Conservation (phyloP, 2,888 invertebrate genomes). For the Clusia tigrina region DNA sequence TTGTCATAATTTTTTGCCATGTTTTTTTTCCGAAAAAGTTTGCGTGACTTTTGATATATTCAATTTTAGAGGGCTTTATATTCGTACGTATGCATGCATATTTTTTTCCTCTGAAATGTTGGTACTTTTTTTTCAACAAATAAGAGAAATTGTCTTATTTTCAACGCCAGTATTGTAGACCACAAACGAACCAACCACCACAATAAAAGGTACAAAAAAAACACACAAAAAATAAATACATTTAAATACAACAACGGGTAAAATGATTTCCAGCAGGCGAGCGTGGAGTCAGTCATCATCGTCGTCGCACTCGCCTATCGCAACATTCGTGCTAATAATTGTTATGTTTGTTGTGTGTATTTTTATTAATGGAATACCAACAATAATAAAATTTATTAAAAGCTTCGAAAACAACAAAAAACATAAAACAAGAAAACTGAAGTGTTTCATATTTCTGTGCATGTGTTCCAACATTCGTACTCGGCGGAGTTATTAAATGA, state of each 20-base stretch:
- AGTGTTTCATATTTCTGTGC: background rate
- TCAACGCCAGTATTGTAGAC: background rate
- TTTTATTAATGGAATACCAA: conserved; percentile 32
- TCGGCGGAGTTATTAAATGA: too few species aligned
- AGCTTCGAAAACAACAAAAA: background rate
- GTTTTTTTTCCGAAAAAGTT: conserved; percentile 10
- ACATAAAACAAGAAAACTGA: background rate
- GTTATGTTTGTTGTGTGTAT: conserved; percentile 26
- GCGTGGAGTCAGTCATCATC: too few species aligned
- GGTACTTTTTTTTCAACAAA: conserved; percentile 11
- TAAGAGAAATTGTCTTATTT: conserved; percentile 9
- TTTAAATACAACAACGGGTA: background rate
- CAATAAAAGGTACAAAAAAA: background rate
- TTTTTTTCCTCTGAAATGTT: conserved; percentile 12
- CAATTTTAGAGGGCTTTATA: conserved; percentile 12
- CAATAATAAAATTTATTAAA: background rate
- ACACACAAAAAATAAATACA: background rate
- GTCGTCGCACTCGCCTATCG: conserved; percentile 8
- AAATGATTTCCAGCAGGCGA: background rate
- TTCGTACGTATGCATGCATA: background rate
- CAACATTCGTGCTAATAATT: conserved; percentile 33
- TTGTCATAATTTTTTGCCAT: too few species aligned
- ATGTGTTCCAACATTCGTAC: too few species aligned
- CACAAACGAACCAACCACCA: background rate
- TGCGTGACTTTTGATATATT: conserved; percentile 34